Percentiles rank a stretch among this genome's conserved stretches.
phyloP scores from a whole-genome alignment of 1,140 invertebrate genomes.

The Drosophila trapezifrons region DNA sequence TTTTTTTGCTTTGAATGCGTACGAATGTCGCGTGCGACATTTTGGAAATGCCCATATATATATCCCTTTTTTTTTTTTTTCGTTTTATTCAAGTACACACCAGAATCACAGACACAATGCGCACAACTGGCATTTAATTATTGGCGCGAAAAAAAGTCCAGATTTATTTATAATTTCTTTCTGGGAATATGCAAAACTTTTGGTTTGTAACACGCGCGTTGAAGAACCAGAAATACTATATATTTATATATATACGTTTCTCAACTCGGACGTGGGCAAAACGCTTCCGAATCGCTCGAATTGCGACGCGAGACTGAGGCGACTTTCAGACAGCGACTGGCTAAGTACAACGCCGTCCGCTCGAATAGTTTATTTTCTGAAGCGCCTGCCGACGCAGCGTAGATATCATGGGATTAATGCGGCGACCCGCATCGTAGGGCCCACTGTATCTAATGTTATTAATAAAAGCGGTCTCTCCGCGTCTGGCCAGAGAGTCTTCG shows the following conservation, averaged over 20 bases:
- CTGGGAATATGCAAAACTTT: constrained; percentile 41
- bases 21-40: too few relatives aligned
- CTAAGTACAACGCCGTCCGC: constrained; percentile 66
- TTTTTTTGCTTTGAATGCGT: too few relatives aligned
- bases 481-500: constrained; percentile 14
- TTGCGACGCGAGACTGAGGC: constrained; percentile 77
- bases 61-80: background rate
- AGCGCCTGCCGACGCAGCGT: constrained; percentile 20
- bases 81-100: constrained; percentile 5
- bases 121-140: constrained; percentile 33
- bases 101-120: constrained; percentile 18
- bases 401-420: constrained; percentile 12
- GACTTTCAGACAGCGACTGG: constrained; percentile 66
- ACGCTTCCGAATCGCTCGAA: constrained; percentile 81
- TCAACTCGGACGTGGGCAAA: constrained; percentile 51
- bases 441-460: constrained; percentile 47
- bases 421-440: constrained; percentile 1
- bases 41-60: too few relatives aligned
- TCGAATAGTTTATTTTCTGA: constrained; percentile 60
- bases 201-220: constrained; percentile 64
- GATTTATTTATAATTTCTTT: constrained; percentile 57
- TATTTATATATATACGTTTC: constrained; percentile 23
- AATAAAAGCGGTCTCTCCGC: constrained; percentile 37
- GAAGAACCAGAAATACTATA: constrained; percentile 24
- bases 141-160: constrained; percentile 18